Conservation (phyloP, 2,888 invertebrate genomes). For the Tenthredo scrophulariae region DNA sequence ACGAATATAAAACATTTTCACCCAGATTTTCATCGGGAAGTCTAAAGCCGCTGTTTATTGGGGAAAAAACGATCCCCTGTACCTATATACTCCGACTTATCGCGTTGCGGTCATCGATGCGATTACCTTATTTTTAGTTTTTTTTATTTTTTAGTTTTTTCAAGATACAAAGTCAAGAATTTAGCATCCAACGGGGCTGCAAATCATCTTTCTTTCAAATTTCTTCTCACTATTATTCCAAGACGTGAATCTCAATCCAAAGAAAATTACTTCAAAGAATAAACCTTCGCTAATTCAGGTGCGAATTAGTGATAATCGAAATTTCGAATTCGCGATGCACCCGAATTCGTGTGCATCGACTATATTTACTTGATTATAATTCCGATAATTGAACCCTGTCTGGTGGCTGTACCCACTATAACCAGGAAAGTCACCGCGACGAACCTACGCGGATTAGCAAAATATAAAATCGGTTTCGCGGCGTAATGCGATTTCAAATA, state of each 20-base stretch:
- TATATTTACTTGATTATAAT: background rate
- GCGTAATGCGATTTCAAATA: constrained; percentile 24
- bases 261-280: no score
- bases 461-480: background rate
- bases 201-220: no score
- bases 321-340: background rate
- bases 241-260: no score
- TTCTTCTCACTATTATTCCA: no score
- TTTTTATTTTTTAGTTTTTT: no score
- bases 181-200: no score
- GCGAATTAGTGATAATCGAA: background rate
- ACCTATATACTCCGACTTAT: background rate
- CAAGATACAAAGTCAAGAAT: no score
- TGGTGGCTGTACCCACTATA: constrained; percentile 1
- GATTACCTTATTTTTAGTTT: background rate
- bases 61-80: background rate
- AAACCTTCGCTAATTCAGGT: background rate
- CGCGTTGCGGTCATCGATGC: background rate
- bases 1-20: background rate
- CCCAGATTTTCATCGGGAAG: background rate
- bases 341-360: background rate
- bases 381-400: constrained; percentile 28
- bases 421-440: background rate
- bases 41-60: background rate
- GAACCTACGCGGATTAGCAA: background rate